Evolutionary conservation across 2,888 invertebrate genomes (phyloP).

Genomic region (Chymomyza caudatula): DNA sequence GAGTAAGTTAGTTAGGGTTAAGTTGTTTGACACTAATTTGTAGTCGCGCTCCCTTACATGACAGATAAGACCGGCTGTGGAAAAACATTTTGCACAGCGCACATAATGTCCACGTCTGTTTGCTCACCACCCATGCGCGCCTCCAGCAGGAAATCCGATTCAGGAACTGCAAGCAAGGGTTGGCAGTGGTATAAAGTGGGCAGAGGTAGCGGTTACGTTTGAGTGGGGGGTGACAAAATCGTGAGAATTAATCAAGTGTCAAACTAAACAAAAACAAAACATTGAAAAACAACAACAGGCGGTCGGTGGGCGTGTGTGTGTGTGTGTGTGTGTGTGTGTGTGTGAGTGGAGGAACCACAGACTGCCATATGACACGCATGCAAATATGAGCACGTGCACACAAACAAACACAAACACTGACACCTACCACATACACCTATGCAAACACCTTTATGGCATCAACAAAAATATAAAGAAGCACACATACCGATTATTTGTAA

Average conservation of each 20-base stretch:
- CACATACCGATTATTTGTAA: constrained; percentile 78
- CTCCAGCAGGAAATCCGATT: constrained; percentile 77
- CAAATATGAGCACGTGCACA: constrained; percentile 69
- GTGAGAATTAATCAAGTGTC: constrained; percentile 73
- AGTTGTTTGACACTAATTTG: neutral
- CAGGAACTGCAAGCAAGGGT: constrained; percentile 71
- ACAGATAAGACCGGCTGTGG: constrained; percentile 76
- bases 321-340: neutral
- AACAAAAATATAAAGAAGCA: constrained; percentile 36
- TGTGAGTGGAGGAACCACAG: constrained; percentile 42
- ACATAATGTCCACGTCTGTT: constrained; percentile 76
- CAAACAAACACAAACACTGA: constrained; percentile 18
- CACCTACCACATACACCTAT: too few relatives aligned
- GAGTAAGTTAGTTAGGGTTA: neutral
- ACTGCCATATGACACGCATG: constrained; percentile 73
- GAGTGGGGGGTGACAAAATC: constrained; percentile 35
- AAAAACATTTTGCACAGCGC: constrained; percentile 77
- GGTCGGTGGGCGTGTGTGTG: constrained; percentile 41
- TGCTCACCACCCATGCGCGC: constrained; percentile 75
- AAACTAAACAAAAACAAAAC: constrained; percentile 59
- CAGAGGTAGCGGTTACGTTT: neutral
- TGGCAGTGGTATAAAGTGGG: neutral
- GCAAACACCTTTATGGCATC: constrained; percentile 62
- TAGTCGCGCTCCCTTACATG: constrained; percentile 66
- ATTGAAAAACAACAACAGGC: constrained; percentile 50